phyloP scores from a whole-genome alignment of 2,797 vertebrate species.

The Protonibea diacanthus region DNA sequence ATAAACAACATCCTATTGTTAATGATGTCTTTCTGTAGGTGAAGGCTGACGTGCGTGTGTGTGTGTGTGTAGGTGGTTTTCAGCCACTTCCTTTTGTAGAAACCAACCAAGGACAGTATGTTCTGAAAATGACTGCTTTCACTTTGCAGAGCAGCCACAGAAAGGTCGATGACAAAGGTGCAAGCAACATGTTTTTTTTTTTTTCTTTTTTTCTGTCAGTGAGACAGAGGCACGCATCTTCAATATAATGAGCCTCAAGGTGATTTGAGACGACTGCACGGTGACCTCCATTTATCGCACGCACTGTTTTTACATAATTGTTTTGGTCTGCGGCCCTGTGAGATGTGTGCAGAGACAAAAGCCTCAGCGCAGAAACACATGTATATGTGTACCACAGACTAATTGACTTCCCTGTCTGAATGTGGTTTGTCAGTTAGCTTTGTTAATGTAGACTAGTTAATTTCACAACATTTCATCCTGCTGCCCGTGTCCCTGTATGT shows the following conservation, averaged over 20 bases:
- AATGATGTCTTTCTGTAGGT: conserved; percentile 44
- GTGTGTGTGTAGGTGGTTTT: conserved; percentile 65
- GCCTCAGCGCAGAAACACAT: conserved; percentile 12
- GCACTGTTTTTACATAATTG: conserved; percentile 13
- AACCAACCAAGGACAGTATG: conserved; percentile 75
- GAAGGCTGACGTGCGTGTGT: conserved; percentile 32
- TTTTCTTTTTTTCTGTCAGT: conserved; percentile 38
- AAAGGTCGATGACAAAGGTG: conserved; percentile 49
- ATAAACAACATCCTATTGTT: conserved; percentile 42
- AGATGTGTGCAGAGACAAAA: conserved; percentile 33
- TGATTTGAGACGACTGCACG: conserved; percentile 33
- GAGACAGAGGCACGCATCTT: conserved; percentile 14
- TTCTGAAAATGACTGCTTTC: conserved; percentile 76
- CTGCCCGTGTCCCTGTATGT: conserved; percentile 40
- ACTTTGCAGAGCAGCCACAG: conserved; percentile 64
- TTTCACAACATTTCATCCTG: conserved; percentile 55
- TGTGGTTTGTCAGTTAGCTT: conserved; percentile 49
- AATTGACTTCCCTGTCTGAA: conserved; percentile 21
- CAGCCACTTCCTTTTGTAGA: conserved; percentile 77
- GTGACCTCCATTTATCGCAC: conserved; percentile 16
- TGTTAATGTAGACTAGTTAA: conserved; percentile 49
- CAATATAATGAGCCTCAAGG: conserved; percentile 38
- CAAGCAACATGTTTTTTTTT: conserved; percentile 37
- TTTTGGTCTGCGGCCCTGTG: background rate
- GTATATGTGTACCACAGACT: conserved; percentile 3